Base-by-base conservation (phyloP, 2,888 invertebrate genomes). In the Tridacna crocea region DNA sequence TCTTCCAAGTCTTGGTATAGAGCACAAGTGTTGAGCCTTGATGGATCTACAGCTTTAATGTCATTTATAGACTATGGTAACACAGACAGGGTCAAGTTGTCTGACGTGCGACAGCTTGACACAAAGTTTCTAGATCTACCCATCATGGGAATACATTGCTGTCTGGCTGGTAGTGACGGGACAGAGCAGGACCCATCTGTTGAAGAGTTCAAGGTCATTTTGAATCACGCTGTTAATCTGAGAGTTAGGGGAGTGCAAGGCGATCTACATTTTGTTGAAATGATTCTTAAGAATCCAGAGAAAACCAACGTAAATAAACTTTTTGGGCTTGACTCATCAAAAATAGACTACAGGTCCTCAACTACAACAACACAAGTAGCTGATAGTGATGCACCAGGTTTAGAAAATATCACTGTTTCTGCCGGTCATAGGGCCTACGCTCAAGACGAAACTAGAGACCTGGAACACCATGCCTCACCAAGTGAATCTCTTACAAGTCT, bases 31-130 rank as follows among this genome's bases (percentile, higher is more conserved):
- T 58, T 81, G 8, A 63, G 36, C 11, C 17, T 26, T 24, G 51
- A 27, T 26, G 26, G 48, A 46, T 63, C 60, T 24, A 77, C 83
- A 11, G 87, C 83, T n/a, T 79, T 78, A 17, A 90, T 93, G 2
- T 87, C 83, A 63, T 93, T 91, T 83, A 87, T 94, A 46, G 94
- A 94, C 82, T 94, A 92, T 86, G 94, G 94, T 0, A 93, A 93
- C 72, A 78, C 65, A 26, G 92, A 90, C n/a, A 72, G 61, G 2
- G 84, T 88, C 36, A 66, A 72, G 10, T 70, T 80, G 24, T 65
- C 73, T n/a, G 75, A 79, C 61, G 78, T 92, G 0, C 81, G 85
- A 17, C 58, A 79, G 51, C 75, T 90, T 13, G 77, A 74, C 13
- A 66, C 83, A 10, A 58, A 82, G 60, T 88, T 88, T 60, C 36